Conservation (phyloP, 92 coral and sea anemone species). For the Zoanthus sansibaricus region DNA sequence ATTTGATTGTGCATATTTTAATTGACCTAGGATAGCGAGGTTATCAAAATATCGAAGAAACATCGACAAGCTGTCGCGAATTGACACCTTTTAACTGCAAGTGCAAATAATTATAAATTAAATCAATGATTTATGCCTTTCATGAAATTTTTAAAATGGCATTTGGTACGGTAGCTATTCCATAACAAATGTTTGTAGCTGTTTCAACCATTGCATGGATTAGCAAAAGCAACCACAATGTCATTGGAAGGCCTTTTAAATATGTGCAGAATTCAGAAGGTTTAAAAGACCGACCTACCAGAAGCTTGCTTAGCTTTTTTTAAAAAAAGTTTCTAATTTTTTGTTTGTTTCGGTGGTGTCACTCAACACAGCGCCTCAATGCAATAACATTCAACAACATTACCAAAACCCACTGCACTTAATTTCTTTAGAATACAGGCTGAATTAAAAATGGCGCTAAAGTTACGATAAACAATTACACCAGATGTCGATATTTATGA, state of each 20-base stretch:
- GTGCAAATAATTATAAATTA: constrained; percentile 1
- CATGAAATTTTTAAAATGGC: not conserved
- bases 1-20: not conserved
- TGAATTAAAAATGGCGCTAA: constrained; percentile 21
- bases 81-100: constrained; percentile 17
- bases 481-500: not conserved
- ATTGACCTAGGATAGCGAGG: constrained; percentile 16
- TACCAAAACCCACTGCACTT: not conserved
- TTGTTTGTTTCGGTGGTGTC: not conserved
- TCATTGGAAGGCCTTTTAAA: not conserved
- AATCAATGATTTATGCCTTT: not conserved
- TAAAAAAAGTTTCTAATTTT: not conserved
- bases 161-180: not conserved
- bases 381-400: constrained; percentile 15
- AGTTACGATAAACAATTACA: constrained; percentile 19
- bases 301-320: not conserved
- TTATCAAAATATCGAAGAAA: constrained; percentile 31
- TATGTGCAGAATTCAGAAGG: not conserved
- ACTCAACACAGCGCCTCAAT: constrained; percentile 7
- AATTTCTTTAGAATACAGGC: constrained; percentile 17
- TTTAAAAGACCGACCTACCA: too few species aligned
- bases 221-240: not conserved
- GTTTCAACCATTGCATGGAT: not conserved
- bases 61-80: constrained; percentile 41
- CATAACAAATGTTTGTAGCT: not conserved